These are phyloP conservation scores for Phyllostomus discolor DNA, from an alignment of 2,113 vertebrate genomes.

Conservation along the genomic window DNA sequence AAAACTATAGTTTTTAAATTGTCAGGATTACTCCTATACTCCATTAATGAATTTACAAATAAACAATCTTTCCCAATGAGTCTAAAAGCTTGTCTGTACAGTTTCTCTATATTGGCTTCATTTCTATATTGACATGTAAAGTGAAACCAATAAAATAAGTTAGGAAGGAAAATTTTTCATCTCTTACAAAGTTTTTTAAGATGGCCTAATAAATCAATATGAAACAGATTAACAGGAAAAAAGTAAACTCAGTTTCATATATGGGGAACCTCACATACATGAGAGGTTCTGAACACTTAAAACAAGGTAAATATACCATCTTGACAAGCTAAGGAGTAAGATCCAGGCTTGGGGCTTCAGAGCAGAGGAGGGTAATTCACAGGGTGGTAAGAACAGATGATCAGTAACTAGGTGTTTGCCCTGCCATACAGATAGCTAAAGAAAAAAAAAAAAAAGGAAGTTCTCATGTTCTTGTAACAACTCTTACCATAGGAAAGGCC, in stretches of 20 bases:
- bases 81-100: neutral
- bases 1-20: slow-evolving; percentile 11
- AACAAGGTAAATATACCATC: neutral
- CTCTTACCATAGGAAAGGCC: neutral
- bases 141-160: neutral
- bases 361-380: no score
- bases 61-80: neutral
- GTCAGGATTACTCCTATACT: neutral
- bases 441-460: neutral
- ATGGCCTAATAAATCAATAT: neutral
- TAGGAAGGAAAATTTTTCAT: neutral
- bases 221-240: neutral
- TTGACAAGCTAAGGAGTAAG: neutral
- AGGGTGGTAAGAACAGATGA: neutral
- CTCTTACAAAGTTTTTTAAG: neutral
- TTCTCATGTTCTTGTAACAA: neutral
- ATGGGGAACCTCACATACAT: no score
- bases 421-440: neutral
- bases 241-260: neutral
- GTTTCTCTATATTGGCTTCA: neutral
- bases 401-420: neutral
- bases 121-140: neutral
- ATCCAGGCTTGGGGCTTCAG: neutral
- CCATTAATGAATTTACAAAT: neutral
- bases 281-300: neutral